These are phyloP conservation scores for Phania funesta DNA, from an alignment of 2,888 invertebrate genomes.

Conservation along the genomic window DNA sequence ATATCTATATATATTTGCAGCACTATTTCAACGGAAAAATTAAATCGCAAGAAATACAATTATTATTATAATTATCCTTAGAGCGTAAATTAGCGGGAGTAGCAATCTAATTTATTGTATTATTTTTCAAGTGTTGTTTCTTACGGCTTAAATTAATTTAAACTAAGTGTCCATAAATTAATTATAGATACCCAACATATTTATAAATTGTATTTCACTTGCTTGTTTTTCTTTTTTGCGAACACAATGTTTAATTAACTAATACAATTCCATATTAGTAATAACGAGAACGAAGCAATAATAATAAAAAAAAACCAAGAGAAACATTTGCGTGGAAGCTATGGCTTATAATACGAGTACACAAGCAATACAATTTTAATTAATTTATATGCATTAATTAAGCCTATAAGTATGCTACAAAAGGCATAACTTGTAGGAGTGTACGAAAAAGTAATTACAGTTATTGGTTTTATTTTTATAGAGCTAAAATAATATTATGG, in stretches of 20 bases:
- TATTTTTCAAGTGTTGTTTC: not conserved
- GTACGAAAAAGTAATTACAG: not conserved
- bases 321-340: not conserved
- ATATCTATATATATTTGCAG: too few relatives aligned
- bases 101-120: too few relatives aligned
- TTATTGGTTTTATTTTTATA: too few relatives aligned
- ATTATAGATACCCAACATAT: slow-evolving; percentile 12
- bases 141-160: slow-evolving; percentile 9
- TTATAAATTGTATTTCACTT: not conserved
- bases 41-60: too few relatives aligned
- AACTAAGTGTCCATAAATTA: slow-evolving; percentile 21
- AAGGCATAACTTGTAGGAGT: not conserved
- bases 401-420: slow-evolving; percentile 5
- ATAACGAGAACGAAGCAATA: not conserved
- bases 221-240: not conserved
- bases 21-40: too few relatives aligned
- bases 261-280: slow-evolving; percentile 40
- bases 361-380: slow-evolving; percentile 46
- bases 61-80: too few relatives aligned
- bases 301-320: not conserved
- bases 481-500: too few relatives aligned
- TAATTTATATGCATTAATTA: slow-evolving; percentile 50
- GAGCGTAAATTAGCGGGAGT: too few relatives aligned
- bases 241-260: not conserved
- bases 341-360: not conserved